Conservation (phyloP, 1,140 invertebrate species). For the Listronotus oregonensis region DNA sequence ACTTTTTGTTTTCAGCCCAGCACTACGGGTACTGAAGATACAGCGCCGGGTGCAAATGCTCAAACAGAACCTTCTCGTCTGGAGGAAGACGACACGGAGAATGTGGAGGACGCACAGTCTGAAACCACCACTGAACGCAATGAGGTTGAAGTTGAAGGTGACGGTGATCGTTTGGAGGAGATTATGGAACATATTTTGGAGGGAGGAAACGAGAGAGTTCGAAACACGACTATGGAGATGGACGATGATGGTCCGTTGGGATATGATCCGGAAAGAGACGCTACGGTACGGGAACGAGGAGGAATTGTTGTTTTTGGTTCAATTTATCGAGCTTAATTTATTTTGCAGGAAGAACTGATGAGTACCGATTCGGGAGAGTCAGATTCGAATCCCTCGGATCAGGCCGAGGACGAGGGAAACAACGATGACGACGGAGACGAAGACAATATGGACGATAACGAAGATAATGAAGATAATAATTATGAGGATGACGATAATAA, state of each 20-base stretch:
- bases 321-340: slow-evolving; percentile 12
- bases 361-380: slow-evolving; percentile 63
- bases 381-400: slow-evolving; percentile 53
- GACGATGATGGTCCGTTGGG: slow-evolving; percentile 51
- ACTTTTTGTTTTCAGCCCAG: slow-evolving; percentile 8
- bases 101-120: slow-evolving; percentile 26
- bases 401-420: slow-evolving; percentile 61
- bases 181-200: slow-evolving; percentile 74
- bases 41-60: slow-evolving; percentile 58
- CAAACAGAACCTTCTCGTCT: slow-evolving; percentile 33
- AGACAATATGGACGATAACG: slow-evolving; percentile 62
- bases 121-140: slow-evolving; percentile 58
- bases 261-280: slow-evolving; percentile 52
- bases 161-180: slow-evolving; percentile 65
- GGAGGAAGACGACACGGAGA: slow-evolving; percentile 30
- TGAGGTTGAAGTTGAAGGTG: slow-evolving; percentile 68
- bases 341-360: slow-evolving; percentile 61
- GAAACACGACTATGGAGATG: slow-evolving; percentile 52
- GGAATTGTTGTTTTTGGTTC: too few species aligned
- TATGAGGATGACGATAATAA: slow-evolving; percentile 54
- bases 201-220: slow-evolving; percentile 50
- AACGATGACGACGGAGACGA: slow-evolving; percentile 64
- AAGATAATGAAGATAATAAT: slow-evolving; percentile 59
- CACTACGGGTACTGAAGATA: slow-evolving; percentile 12
- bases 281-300: slow-evolving; percentile 46